Percentiles rank a stretch among this genome's conserved stretches.
Evolutionary conservation across 2,113 vertebrate genomes (phyloP).

Genomic region (Notothenia rossii): DNA sequence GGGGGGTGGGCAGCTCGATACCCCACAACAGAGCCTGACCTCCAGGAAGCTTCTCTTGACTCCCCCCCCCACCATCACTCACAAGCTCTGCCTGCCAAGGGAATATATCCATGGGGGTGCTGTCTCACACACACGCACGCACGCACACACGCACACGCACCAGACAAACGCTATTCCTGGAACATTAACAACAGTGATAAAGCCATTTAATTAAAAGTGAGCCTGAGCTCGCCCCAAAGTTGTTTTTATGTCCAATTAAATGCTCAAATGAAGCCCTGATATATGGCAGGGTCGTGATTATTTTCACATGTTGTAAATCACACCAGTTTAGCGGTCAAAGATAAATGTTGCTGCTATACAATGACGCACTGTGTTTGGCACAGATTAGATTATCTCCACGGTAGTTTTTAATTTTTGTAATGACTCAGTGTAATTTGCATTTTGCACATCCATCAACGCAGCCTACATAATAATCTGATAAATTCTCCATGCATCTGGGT

Average conservation of each 20-base stretch:
- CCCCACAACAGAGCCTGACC: conserved; percentile 54
- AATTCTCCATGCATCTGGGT: conserved; percentile 27
- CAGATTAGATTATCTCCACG: conserved; percentile 1
- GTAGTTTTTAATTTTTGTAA: conserved; percentile 14
- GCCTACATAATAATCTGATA: neutral
- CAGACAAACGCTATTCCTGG: neutral
- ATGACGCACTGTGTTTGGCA: neutral
- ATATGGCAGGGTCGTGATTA: conserved; percentile 25
- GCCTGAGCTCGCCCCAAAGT: conserved; percentile 34
- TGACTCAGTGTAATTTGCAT: conserved; percentile 28
- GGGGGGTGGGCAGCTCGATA: conserved; percentile 73
- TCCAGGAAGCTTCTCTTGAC: conserved; percentile 24
- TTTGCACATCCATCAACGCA: conserved; percentile 10
- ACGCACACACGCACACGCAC: conserved; percentile 15
- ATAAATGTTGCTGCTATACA: conserved; percentile 8
- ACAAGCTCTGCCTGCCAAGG: conserved; percentile 50
- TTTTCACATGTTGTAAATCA: conserved; percentile 32
- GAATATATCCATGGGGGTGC: conserved; percentile 59
- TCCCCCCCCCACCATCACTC: conserved; percentile 12
- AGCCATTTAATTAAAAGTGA: conserved; percentile 77
- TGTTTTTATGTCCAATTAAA: conserved; percentile 70
- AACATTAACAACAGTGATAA: conserved; percentile 68
- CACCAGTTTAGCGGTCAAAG: neutral
- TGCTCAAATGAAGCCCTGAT: conserved; percentile 56
- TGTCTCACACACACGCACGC: conserved; percentile 33